phyloP scores from a whole-genome alignment of 2,113 vertebrate genomes.

The Siphamia tubifer region DNA sequence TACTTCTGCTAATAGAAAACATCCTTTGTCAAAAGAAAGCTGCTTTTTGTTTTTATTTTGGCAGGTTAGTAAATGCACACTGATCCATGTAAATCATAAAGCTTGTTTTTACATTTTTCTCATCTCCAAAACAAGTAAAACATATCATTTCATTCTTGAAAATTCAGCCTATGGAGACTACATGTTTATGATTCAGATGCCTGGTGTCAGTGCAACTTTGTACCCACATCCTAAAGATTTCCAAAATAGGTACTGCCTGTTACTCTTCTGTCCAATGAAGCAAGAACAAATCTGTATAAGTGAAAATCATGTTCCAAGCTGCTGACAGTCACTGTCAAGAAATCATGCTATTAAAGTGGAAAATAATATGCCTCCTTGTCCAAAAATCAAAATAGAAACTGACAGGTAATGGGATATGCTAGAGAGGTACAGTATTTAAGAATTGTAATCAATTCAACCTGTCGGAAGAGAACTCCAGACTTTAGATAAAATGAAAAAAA shows the following conservation, averaged over 20 bases:
- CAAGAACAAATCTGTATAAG: slow-evolving; percentile 26
- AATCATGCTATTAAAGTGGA: slow-evolving; percentile 62
- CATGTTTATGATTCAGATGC: too few relatives aligned
- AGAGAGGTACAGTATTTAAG: slow-evolving; percentile 37
- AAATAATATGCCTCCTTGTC: slow-evolving; percentile 60
- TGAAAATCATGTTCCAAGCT: slow-evolving; percentile 40
- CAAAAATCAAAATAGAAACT: slow-evolving; percentile 57
- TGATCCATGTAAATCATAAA: too few relatives aligned
- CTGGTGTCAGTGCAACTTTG: too few relatives aligned
- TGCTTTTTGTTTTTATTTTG: not conserved
- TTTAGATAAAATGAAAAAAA: slow-evolving; percentile 16
- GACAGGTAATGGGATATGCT: slow-evolving; percentile 51
- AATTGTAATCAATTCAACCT: slow-evolving; percentile 53
- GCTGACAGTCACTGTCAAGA: slow-evolving; percentile 58
- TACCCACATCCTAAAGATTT: not conserved
- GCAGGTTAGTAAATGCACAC: not conserved
- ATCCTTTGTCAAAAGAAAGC: too few relatives aligned
- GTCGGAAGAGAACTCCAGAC: slow-evolving; percentile 22
- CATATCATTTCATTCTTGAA: too few relatives aligned
- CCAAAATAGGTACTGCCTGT: too few relatives aligned
- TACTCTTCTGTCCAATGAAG: slow-evolving; percentile 36
- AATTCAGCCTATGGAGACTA: too few relatives aligned
- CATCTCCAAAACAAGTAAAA: too few relatives aligned
- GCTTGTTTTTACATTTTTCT: not conserved
- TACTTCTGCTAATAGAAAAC: too few relatives aligned